These are phyloP conservation scores for Siniperca undulata DNA, from an alignment of 2,797 vertebrate genomes.

Conservation along the genomic window DNA sequence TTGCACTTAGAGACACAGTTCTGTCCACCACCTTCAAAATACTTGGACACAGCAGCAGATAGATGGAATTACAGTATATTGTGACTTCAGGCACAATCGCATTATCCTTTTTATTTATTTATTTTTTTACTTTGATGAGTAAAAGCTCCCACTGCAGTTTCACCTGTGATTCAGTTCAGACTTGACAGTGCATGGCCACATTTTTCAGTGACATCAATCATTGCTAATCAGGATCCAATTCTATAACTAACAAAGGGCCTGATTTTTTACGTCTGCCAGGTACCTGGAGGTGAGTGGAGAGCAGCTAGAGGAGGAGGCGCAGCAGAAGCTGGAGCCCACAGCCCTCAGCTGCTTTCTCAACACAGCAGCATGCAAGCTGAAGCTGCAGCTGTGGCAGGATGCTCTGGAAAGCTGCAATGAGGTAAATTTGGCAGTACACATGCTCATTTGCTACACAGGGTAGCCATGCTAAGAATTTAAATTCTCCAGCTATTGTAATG, in stretches of 20 bases:
- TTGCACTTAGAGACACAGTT: neutral
- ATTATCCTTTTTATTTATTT: too few species aligned
- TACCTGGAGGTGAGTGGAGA: conserved; percentile 91
- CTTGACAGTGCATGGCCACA: too few species aligned
- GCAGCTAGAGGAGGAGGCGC: conserved; percentile 81
- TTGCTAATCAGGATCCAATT: neutral
- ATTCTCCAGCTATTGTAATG: neutral
- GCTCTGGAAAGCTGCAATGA: conserved; percentile 93
- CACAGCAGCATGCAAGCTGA: conserved; percentile 94
- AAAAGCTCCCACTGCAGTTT: neutral
- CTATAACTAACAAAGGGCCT: neutral
- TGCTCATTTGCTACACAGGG: neutral
- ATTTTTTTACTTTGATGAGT: too few species aligned
- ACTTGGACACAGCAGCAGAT: neutral
- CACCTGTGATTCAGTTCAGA: neutral
- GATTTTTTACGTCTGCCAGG: conserved; percentile 73
- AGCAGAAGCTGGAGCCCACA: conserved; percentile 85
- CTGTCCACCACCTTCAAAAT: too few species aligned
- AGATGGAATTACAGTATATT: neutral
- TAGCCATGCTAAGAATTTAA: neutral
- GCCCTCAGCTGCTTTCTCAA: conserved; percentile 94
- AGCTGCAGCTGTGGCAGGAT: conserved; percentile 93
- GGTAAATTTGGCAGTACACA: conserved; percentile 73
- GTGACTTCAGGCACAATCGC: neutral
- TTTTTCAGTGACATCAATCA: neutral